These are phyloP conservation scores for Pimephales promelas DNA, from an alignment of 2,113 vertebrate species.

Conservation along the genomic window DNA sequence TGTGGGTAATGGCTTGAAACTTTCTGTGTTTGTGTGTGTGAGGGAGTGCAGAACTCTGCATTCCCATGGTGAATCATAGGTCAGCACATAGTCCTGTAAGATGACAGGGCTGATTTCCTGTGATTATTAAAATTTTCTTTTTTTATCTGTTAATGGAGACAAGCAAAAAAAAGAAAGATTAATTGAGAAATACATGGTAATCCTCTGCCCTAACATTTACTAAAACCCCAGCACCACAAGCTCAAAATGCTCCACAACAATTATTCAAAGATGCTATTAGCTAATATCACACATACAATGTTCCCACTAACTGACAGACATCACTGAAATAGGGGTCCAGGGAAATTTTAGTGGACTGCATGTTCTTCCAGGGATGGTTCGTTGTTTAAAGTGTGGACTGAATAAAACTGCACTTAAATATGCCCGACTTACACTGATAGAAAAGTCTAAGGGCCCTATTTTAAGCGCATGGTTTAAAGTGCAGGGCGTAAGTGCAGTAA, in stretches of 20 bases:
- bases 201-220: neutral
- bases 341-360: neutral
- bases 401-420: no score
- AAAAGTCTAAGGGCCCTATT: no score
- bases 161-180: neutral
- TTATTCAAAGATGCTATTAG: neutral
- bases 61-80: conserved; percentile 52
- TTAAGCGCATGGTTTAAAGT: no score
- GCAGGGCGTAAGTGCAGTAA: no score
- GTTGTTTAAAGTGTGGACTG: no score
- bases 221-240: neutral
- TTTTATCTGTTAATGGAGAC: conserved; percentile 39
- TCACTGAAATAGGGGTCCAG: neutral
- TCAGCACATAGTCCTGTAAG: conserved; percentile 33
- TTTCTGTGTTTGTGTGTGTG: conserved; percentile 19
- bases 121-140: conserved; percentile 45
- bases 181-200: conserved; percentile 14
- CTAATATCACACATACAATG: neutral
- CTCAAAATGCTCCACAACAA: neutral
- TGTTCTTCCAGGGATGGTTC: neutral
- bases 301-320: neutral
- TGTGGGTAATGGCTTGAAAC: conserved; percentile 20
- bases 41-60: conserved; percentile 47
- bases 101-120: conserved; percentile 44
- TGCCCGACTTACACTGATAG: no score